These are phyloP conservation scores for Cotesia glomerata DNA, from an alignment of 1,140 invertebrate genomes.

Conservation along the genomic window DNA sequence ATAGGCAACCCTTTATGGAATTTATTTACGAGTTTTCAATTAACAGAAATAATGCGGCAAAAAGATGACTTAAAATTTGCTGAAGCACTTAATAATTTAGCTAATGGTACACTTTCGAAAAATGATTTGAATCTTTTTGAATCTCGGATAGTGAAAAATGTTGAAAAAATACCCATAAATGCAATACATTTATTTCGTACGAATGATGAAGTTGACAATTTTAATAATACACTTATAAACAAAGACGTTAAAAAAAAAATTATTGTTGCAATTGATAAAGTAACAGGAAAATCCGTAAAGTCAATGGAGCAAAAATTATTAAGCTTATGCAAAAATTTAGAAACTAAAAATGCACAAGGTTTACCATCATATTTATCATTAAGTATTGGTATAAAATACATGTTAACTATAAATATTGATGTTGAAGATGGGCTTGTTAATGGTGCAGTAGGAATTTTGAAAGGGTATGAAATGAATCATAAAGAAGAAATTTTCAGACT, in stretches of 20 bases:
- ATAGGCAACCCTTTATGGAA: conserved; percentile 28
- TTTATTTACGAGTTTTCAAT: conserved; percentile 37
- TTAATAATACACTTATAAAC: conserved; percentile 25
- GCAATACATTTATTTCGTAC: conserved; percentile 29
- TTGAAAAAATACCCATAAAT: conserved; percentile 6
- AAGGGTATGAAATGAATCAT: not conserved
- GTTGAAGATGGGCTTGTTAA: conserved; percentile 32
- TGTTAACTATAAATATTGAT: conserved; percentile 28
- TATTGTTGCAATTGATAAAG: not conserved
- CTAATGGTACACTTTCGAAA: conserved; percentile 21
- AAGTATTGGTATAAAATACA: conserved; percentile 25
- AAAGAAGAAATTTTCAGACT: conserved; percentile 5
- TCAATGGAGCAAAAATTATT: not conserved
- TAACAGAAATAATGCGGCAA: conserved; percentile 44
- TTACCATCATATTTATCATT: conserved; percentile 23
- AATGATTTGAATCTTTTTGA: conserved; percentile 25
- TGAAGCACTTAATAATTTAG: conserved; percentile 36
- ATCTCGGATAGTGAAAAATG: conserved; percentile 17
- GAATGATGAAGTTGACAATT: conserved; percentile 16
- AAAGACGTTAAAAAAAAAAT: conserved; percentile 1
- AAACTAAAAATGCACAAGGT: not conserved
- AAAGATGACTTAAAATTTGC: conserved; percentile 37
- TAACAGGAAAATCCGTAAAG: conserved; percentile 18
- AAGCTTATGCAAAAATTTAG: not conserved
- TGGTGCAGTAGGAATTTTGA: conserved; percentile 24